Percentiles rank a stretch among this genome's conserved stretches.
Conservation (phyloP, 2,113 vertebrate species). For the Mustelus asterias region DNA sequence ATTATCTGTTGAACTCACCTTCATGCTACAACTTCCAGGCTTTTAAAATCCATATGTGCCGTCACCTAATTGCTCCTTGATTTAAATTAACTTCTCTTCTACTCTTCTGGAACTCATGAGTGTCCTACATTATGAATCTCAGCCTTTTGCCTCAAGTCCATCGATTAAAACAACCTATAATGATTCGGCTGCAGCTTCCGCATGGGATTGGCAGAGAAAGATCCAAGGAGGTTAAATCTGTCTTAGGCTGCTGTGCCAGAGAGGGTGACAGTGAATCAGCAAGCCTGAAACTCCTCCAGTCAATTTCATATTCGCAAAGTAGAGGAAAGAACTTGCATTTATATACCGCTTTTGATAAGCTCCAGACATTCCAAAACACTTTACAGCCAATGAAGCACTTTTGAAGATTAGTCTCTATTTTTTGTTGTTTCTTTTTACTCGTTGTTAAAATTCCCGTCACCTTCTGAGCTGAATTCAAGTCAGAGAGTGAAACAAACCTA, state of each 20-base stretch:
- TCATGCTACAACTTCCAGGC: background rate
- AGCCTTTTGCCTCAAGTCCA: background rate
- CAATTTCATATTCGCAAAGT: background rate
- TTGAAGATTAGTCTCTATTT: background rate
- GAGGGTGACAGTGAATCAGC: background rate
- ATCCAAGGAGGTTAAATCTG: background rate
- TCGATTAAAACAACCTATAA: background rate
- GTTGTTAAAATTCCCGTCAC: background rate
- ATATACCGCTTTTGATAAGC: background rate
- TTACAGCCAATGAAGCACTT: background rate
- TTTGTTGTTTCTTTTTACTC: background rate
- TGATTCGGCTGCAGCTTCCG: background rate
- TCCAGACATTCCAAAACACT: background rate
- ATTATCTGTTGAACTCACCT: background rate
- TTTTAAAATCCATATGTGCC: background rate
- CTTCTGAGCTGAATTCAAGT: conserved; percentile 6
- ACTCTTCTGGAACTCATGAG: background rate
- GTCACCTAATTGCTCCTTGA: background rate
- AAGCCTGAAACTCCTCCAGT: background rate
- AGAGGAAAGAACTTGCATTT: background rate
- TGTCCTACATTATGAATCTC: background rate
- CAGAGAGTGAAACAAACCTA: background rate
- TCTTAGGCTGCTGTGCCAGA: background rate
- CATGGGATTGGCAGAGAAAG: background rate
- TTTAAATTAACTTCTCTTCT: background rate